Evolutionary conservation across 2,888 invertebrate genomes (phyloP), one percentile per base, ranked within the genome.

Genomic region (Andrena marginata): DNA sequence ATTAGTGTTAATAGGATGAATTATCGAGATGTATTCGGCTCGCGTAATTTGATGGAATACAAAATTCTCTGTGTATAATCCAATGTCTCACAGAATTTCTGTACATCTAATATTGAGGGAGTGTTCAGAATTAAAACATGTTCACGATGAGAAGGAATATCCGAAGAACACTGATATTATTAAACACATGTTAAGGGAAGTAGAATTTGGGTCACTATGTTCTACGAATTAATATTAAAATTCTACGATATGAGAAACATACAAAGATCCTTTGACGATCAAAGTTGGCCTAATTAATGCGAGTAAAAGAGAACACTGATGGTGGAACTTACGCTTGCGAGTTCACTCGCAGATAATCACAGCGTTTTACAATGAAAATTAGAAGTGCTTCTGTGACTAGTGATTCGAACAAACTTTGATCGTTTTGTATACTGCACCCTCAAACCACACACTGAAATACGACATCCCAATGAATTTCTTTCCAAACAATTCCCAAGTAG

Each of bases 381-480:
- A 16, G 23, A 23, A 51, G 51, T 67, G 51, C 23, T 3, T 35
- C 31, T 35, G 33, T n/a, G 33, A 59, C 42, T n/a, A 59, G 29
- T 16, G 20, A 33, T 35, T 26, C 23, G 20, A 6, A 48, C 54
- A 63, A 75, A 75, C 74, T 78, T 71, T 26, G 51, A 74, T 68
- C 75, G 48, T 68, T 68, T 54, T 26, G 16, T 49, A 35, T 33
- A 33, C 42, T 54, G 13, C 10, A 42, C 49, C 72, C 23, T 78
- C 35, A 42, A 51, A 63, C 42, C 68, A 80, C 49, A 29, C 31
- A 49, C 59, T 54, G 31, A 49, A 69, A 51, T 23, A 69, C 63
- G 33, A 80, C 31, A 42, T 72, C n/a, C 68, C 23, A 62, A 20
- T 74, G 80, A 79, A 56, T 62, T 31, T 35, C 23, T 67, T 59